Percentiles rank a stretch among this genome's conserved stretches.
These are phyloP conservation scores for Mnemiopsis leidyi DNA, from an alignment of 37 sponge, comb jelly and placozoan genomes.

Conservation along the genomic window DNA sequence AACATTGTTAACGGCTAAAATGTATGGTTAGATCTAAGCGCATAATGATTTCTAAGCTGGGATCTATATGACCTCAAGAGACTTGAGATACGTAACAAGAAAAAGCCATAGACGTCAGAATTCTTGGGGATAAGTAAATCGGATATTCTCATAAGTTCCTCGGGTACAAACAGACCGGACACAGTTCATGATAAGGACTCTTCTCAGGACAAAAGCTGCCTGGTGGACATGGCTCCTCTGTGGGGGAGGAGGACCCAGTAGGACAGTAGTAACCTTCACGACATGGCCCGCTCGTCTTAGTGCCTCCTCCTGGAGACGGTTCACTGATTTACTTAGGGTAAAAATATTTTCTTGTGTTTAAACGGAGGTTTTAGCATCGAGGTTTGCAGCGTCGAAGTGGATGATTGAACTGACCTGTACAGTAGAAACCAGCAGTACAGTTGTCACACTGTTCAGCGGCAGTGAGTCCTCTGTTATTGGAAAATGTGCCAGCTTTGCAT, in stretches of 20 bases:
- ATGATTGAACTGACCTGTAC: slow-evolving; percentile 19
- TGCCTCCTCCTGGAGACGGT: slow-evolving; percentile 14
- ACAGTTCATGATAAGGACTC: slow-evolving; percentile 20
- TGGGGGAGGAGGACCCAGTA: not conserved
- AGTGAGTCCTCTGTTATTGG: slow-evolving; percentile 56
- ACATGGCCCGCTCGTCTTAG: not conserved
- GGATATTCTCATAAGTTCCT: no score
- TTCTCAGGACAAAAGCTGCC: slow-evolving; percentile 24
- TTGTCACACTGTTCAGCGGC: not conserved
- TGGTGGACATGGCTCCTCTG: not conserved
- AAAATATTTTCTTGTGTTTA: not conserved
- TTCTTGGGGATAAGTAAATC: no score
- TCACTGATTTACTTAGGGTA: no score
- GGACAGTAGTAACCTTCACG: slow-evolving; percentile 54
- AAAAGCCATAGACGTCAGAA: no score
- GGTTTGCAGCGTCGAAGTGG: no score
- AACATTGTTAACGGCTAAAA: no score
- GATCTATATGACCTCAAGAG: no score
- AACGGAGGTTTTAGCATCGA: no score
- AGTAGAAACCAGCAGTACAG: slow-evolving; percentile 66
- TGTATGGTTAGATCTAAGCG: no score
- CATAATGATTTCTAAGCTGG: no score
- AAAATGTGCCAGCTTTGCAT: slow-evolving; percentile 45
- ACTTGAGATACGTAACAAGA: no score
- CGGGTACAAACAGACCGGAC: not conserved